Percentiles rank a stretch among this genome's conserved stretches.
Conservation (phyloP, 2,888 invertebrate genomes). For the Lasioglossum vierecki region DNA sequence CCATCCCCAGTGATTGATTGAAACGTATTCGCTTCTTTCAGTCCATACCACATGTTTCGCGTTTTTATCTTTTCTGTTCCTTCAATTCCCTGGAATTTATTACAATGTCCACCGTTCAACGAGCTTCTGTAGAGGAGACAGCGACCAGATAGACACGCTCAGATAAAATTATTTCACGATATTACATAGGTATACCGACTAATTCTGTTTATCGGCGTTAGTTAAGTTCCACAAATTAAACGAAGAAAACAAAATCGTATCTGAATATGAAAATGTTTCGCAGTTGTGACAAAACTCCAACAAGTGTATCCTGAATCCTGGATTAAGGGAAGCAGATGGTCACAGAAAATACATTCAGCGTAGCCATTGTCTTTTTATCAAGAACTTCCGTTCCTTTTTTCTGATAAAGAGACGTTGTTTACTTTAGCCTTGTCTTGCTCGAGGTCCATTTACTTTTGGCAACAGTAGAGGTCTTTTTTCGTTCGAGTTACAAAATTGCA, state of each 20-base stretch:
- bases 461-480: not conserved
- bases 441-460: not conserved
- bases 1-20: not conserved
- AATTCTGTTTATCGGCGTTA: not conserved
- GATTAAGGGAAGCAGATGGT: not conserved
- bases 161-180: not conserved
- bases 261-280: not conserved
- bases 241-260: not conserved
- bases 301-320: not conserved
- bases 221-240: not conserved
- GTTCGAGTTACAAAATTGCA: not conserved
- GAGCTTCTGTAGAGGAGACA: not conserved
- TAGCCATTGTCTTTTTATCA: not conserved
- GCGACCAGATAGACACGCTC: not conserved
- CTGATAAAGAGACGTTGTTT: not conserved
- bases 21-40: not conserved
- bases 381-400: not conserved
- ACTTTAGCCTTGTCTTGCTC: not conserved
- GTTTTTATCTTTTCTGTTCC: not conserved
- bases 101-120: not conserved
- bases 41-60: not conserved
- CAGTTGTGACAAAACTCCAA: not conserved
- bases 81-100: not conserved
- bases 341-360: not conserved
- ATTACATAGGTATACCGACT: too few species aligned